Evolutionary conservation across 2,888 invertebrate genomes (phyloP), one percentile per base, ranked within the genome.

Genomic region (Dolichomitus sp.): DNA sequence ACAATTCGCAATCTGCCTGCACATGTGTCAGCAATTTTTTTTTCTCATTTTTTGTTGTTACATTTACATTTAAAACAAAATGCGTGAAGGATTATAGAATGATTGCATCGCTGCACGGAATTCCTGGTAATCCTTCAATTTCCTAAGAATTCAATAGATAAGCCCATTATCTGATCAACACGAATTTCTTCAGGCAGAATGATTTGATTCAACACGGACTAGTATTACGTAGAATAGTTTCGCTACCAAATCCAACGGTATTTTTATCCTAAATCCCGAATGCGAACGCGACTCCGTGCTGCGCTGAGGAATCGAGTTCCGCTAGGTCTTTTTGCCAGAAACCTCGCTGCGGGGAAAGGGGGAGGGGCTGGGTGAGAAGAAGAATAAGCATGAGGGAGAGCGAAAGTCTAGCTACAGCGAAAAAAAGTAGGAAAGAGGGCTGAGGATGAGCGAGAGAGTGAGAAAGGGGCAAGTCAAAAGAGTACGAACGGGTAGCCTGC

Each of bases 401-500:
- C 48, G 19, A n/a, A 54, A 27, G 27, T 57, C 33, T 42, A 19
- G 52, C 50, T 40, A 17, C 52, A 23, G 33, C 9, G 19, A 33
- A 33, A 33, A 19, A 37, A 30, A 17, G 9, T n/a, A 23, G 50
- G 14, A 12, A 48, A 57, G 23, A 52, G 45, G 70, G 27, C 23
- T 4, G 37, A 48, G 11, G 4, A 14, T 23, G 73, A 42, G 40
- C 69, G 42, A 23, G 37, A 40, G 54, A 52, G 33, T 52, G 14
- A 40, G 19, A 27, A 45, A 54, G 61, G 59, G 59, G 45, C 42
- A 9, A 61, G 75, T 63, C 37, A 45, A 27, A 59, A 12, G 79
- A 73, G 80, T 33, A 79, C 70, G 74, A 70, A 77, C 33, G 73
- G 84, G 73, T 80, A 63, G 80, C 45, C 9, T 57, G 42, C 52